Evolutionary conservation across 2,797 vertebrate species (phyloP).

Genomic region (Gobio occitaniae): DNA sequence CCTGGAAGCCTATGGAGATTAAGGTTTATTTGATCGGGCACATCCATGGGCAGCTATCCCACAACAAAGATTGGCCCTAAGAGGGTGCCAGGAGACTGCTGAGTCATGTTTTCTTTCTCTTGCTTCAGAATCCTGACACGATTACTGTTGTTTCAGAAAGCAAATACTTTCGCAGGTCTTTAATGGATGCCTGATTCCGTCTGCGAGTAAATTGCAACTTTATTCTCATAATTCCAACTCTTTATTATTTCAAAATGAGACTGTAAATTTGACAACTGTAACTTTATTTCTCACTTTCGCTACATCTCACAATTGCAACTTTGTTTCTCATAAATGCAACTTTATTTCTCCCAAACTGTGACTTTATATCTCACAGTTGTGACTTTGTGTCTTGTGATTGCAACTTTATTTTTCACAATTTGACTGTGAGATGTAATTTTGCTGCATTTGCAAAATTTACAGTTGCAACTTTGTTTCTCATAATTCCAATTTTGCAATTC

Average conservation of each 20-base stretch:
- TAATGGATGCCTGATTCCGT: not conserved
- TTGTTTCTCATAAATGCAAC: not conserved
- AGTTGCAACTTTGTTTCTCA: not conserved
- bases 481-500: not conserved
- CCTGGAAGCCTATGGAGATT: constrained; percentile 49
- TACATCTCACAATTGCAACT: not conserved
- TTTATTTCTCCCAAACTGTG: not conserved
- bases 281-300: not conserved
- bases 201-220: not conserved
- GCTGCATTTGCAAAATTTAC: too few species aligned
- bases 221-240: not conserved
- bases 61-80: constrained; percentile 47
- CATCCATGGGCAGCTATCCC: constrained; percentile 44
- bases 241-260: not conserved
- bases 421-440: too few species aligned
- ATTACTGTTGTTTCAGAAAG: constrained; percentile 20
- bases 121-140: not conserved
- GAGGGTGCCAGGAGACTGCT: constrained; percentile 51
- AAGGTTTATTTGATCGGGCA: constrained; percentile 55
- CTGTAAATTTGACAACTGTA: not conserved
- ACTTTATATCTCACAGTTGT: not conserved
- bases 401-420: not conserved
- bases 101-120: constrained; percentile 56
- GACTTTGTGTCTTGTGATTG: not conserved
- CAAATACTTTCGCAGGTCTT: constrained; percentile 24